Percentiles rank a stretch among this genome's conserved stretches.
Conservation (phyloP, 1,140 invertebrate genomes). For the Drosophila busckii region DNA sequence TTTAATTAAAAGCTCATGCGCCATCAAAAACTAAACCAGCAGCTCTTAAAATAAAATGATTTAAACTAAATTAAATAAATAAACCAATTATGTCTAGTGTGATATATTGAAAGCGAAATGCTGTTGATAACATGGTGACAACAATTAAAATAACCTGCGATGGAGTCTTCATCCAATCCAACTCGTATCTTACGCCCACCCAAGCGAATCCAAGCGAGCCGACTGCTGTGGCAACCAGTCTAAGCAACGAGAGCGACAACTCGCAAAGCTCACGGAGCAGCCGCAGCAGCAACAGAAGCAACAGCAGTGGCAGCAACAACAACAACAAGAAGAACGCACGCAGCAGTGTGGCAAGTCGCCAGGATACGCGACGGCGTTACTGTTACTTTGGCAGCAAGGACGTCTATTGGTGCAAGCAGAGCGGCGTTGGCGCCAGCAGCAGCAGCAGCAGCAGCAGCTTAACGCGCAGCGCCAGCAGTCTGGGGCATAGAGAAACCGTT, state of each 20-base stretch:
- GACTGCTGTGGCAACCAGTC: background rate
- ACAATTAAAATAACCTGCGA: slow-evolving; percentile 78
- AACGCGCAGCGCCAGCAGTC: slow-evolving; percentile 51
- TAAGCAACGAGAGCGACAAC: too few relatives aligned
- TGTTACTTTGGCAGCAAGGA: slow-evolving; percentile 71
- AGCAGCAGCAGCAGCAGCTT: slow-evolving; percentile 1
- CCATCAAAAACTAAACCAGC: too few relatives aligned
- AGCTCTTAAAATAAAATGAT: too few relatives aligned
- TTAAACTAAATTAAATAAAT: too few relatives aligned
- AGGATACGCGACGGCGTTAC: slow-evolving; percentile 53
- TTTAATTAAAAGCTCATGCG: too few relatives aligned
- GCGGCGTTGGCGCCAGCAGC: slow-evolving; percentile 16
- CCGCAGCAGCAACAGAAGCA: slow-evolving; percentile 5
- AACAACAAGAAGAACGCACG: slow-evolving; percentile 10
- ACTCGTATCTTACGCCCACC: slow-evolving; percentile 68
- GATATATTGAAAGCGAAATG: slow-evolving; percentile 16
- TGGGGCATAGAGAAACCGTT: slow-evolving; percentile 49
- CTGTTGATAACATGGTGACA: slow-evolving; percentile 69
- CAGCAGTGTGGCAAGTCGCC: background rate
- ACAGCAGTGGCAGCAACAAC: slow-evolving; percentile 1
- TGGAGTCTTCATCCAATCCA: slow-evolving; percentile 77
- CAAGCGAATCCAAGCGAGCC: slow-evolving; percentile 10
- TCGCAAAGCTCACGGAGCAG: too few relatives aligned
- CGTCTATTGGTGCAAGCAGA: slow-evolving; percentile 73
- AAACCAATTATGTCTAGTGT: background rate